Evolutionary conservation across 1,140 invertebrate species (phyloP), one percentile per base, ranked within the genome.

Genomic region (Panagrolaimus sp.): DNA sequence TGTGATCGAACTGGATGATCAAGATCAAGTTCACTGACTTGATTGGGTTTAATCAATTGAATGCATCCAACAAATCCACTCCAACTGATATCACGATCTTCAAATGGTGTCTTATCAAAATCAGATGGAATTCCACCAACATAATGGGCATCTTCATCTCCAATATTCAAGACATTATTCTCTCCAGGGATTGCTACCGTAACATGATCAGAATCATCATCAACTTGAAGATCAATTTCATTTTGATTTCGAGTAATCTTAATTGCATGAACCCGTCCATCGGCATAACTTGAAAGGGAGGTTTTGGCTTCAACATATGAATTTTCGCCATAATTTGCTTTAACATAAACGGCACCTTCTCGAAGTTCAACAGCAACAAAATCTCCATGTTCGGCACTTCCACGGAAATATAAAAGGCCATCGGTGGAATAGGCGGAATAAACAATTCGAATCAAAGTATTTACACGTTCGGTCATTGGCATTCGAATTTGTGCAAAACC

Each of bases 51-150:
- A 12, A 82, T 79, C n/a, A 71, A 70, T 12, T 77, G 74, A 47
- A 82, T 78, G 65, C 80, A 82, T n/a, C 80, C 80, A 69, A 83
- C 81, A 69, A 82, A 82, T 44, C 80, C 80, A 43, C 69, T 62
- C 73, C 83, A 82, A 32, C 70, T 45, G 21, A 82, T 75, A n/a
- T 74, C 69, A 24, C 76, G 63, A 17, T 43, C 43, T 24, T 69
- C 52, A 43, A 82, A 82, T 12, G 66, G 43, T 14, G 47, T 14
- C n/a, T 47, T 63, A 44, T 79, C 62, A 38, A 71, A 79, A 38
- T 76, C 71, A 7, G 76, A 68, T 21, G 80, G 82, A 32, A 82
- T 76, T 47, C 80, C 80, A 15, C 78, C 80, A 24, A 82, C 75
- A 63, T 65, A 80, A 55, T 82, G 82, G 3, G 52, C 21, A 26